Base-by-base conservation (phyloP, 2,888 invertebrate genomes). In the Idaea dimidiata region DNA sequence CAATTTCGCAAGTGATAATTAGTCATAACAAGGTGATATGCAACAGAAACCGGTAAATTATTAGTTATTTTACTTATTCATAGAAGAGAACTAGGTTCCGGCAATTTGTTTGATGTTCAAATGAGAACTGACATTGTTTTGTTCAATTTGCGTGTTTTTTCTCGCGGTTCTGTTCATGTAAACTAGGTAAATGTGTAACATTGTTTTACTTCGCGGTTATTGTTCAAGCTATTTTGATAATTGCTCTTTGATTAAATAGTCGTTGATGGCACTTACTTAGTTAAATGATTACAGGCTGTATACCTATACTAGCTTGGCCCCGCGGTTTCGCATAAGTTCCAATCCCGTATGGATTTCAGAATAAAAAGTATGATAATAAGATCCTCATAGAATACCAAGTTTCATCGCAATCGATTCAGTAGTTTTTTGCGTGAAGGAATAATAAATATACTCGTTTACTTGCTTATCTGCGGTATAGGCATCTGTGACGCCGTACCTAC, bases 101-200 rank as follows among this genome's bases (percentile, higher is more conserved):
- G 61, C 60, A 61, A 24, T 33, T 43, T 56, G 54, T 16, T 53
- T 53, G 32, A 32, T 57, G 16, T 53, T 59, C 58, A 61, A 60
- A 60, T 58, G 54, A 58, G 53, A 24, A 33, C 55, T 61, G 16
- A 54, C 58, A 66, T 68, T 69, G 68, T 66, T 63, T 68, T 69
- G 68, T 66, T 63, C 60, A 16, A 59, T 33, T 62, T 43, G 32
- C 43, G 8, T 43, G 5, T 17, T 32, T 61, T 59, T 64, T 70
- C 70, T 62, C 70, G 66, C 66, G 65, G 68, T 68, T 70, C 60
- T 65, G 55, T 68, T 68, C 62, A 63, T 65, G 63, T 63, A 57
- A 54, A 55, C 10, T 54, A 17, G 59, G 31, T 43, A 54, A 58
- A 64, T 17, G 43, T 43, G 43, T 55, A 59, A 3, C 24, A 54